Evolutionary conservation across 2,113 vertebrate genomes (phyloP).

Genomic region (Gopherus evgoodei): DNA sequence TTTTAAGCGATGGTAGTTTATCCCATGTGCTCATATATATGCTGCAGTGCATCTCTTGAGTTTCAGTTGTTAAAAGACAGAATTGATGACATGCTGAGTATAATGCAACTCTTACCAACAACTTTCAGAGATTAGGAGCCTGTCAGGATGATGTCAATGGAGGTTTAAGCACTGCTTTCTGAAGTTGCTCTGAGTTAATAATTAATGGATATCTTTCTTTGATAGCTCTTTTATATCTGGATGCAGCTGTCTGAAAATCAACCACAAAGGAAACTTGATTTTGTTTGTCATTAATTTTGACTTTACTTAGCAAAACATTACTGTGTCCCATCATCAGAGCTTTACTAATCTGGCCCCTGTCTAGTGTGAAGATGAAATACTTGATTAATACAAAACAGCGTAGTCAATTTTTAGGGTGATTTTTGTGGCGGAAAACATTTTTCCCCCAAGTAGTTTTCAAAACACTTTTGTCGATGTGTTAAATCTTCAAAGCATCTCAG

Average conservation of each 20-base stretch:
- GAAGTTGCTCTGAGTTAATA: slow-evolving; percentile 84
- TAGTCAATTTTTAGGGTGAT: slow-evolving; percentile 65
- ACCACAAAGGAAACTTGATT: slow-evolving; percentile 81
- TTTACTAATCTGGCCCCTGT: slow-evolving; percentile 66
- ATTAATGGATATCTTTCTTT: slow-evolving; percentile 84
- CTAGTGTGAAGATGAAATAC: slow-evolving; percentile 74
- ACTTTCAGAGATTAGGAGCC: slow-evolving; percentile 76
- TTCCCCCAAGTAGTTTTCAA: slow-evolving; percentile 61
- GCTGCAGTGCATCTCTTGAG: slow-evolving; percentile 42
- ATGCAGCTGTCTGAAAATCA: slow-evolving; percentile 80
- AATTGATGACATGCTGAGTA: slow-evolving; percentile 71
- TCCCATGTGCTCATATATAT: slow-evolving; percentile 55
- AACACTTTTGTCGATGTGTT: slow-evolving; percentile 53
- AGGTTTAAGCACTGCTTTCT: slow-evolving; percentile 82
- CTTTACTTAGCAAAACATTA: slow-evolving; percentile 73
- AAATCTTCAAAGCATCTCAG: slow-evolving; percentile 57
- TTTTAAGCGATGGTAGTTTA: slow-evolving; percentile 47
- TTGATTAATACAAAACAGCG: slow-evolving; percentile 71
- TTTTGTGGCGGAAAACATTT: background rate
- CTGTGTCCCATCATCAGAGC: slow-evolving; percentile 42
- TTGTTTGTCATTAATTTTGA: slow-evolving; percentile 84
- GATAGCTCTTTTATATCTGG: slow-evolving; percentile 81
- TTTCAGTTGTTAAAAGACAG: slow-evolving; percentile 47
- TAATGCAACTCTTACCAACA: slow-evolving; percentile 78
- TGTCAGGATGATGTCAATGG: slow-evolving; percentile 79